A percentile compares a stretch with the other conserved stretches of the same genome.
Evolutionary conservation across 2,797 vertebrate species (phyloP).

Genomic region (Synaphobranchus kaupii): DNA sequence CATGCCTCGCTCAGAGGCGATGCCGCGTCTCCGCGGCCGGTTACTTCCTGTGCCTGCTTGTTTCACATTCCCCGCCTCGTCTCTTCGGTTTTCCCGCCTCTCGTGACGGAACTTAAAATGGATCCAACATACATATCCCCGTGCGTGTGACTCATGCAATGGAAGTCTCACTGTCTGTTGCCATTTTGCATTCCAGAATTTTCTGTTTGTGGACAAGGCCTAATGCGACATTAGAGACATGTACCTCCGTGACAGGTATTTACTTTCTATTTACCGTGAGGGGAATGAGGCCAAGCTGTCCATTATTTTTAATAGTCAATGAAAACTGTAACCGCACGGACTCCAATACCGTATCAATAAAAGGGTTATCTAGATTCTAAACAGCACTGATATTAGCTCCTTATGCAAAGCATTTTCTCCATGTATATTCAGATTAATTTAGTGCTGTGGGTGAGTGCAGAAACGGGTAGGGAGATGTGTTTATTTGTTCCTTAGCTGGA

Average conservation of each 20-base stretch:
- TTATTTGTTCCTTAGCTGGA: background rate
- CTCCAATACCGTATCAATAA: background rate
- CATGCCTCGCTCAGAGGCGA: background rate
- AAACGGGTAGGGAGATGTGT: background rate
- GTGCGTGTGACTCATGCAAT: background rate
- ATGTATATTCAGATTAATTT: background rate
- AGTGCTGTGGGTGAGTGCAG: background rate
- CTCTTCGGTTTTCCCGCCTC: background rate
- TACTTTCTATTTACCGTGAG: background rate
- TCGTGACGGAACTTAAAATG: background rate
- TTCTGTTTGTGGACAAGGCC: background rate
- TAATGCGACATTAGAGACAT: background rate
- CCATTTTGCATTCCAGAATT: background rate
- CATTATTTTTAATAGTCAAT: background rate
- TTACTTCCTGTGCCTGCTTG: background rate
- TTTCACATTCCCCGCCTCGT: background rate
- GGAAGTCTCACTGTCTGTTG: background rate
- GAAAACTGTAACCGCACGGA: background rate
- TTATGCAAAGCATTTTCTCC: background rate
- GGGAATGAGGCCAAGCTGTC: background rate
- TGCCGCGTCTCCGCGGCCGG: background rate
- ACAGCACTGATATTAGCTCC: background rate
- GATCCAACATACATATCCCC: background rate
- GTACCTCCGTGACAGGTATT: background rate
- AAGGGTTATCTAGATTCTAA: background rate